Evolutionary conservation across 2,797 vertebrate genomes (phyloP), one percentile per base, ranked within the genome.

Genomic region (Crax fasciolata): DNA sequence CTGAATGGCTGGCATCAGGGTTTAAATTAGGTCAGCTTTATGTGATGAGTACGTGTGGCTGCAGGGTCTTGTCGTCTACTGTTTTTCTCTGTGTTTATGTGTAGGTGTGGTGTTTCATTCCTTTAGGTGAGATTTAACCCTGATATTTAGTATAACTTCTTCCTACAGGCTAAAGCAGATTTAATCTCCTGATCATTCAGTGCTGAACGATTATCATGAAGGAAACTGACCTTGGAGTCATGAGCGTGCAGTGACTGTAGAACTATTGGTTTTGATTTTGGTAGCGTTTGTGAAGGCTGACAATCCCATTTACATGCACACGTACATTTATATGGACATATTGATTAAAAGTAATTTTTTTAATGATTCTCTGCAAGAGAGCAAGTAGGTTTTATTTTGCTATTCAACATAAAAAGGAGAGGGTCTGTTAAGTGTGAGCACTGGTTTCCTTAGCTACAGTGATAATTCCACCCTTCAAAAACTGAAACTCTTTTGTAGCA

Each of bases 181-280:
- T 94, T 74, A 93, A 93, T 91, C 59, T 93, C 32, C 24, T 95
- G 78, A 89, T 90, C 81, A 80, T 90, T 79, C 82, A 83, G 68
- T 82, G 57, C 61, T 76, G 87, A 77, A n/a, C 63, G 57, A 49
- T 94, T 9, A 71, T 93, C 59, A 58, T 57, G 43, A 49, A 85
- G 46, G 67, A 93, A 70, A 82, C 35, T 78, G 84, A 86, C 90
- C 86, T 90, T 87, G 84, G 74, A 87, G 43, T 87, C 44, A 30
- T 44, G 80, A 67, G 44, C 35, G 32, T 43, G n/a, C 30, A 46
- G 49, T 73, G 57, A 80, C 55, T 76, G 28, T 44, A 67, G 49
- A 61, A 78, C 41, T 58, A 19, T 21, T 1, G 5, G 0, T 52
- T 90, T 58, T 90, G 43, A 44, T 79, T 88, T 93, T 52, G 41